phyloP scores from a whole-genome alignment of 1,140 invertebrate species.

The Cherax quadricarinatus region DNA sequence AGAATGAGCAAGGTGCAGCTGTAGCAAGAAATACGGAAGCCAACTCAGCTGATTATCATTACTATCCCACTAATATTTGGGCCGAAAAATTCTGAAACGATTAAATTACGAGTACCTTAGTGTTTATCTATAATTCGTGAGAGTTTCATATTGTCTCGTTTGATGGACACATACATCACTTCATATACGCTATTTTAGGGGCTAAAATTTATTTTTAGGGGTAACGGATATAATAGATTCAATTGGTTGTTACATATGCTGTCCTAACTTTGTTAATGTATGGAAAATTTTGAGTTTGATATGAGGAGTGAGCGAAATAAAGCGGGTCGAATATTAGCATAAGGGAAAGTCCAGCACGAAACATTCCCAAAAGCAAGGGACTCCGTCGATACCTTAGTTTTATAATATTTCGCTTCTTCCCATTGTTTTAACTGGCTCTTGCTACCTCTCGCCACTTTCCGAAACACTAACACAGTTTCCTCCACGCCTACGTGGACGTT shows the following conservation, averaged over 20 bases:
- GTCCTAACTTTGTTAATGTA: too few relatives aligned
- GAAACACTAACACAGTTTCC: too few relatives aligned
- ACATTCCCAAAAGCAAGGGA: constrained; percentile 62
- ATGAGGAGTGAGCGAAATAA: too few relatives aligned
- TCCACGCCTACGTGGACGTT: too few relatives aligned
- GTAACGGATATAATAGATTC: too few relatives aligned
- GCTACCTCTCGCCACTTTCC: not conserved
- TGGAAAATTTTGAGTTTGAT: too few relatives aligned
- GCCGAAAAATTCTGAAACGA: constrained; percentile 68
- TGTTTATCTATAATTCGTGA: constrained; percentile 45
- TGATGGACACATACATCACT: not conserved
- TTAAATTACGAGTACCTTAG: constrained; percentile 66
- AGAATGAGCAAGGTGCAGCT: not conserved
- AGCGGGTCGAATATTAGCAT: not conserved
- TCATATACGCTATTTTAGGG: too few relatives aligned
- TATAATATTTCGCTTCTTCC: constrained; percentile 71
- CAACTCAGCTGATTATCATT: constrained; percentile 61
- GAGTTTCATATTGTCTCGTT: constrained; percentile 56
- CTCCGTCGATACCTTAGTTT: constrained; percentile 67
- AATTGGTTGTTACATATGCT: too few relatives aligned
- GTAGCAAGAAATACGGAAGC: constrained; percentile 60
- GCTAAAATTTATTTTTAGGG: too few relatives aligned
- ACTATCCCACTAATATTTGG: constrained; percentile 64
- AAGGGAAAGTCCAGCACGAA: constrained; percentile 42
- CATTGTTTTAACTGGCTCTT: constrained; percentile 51